These are phyloP conservation scores for Actinopyga echinites DNA, from an alignment of 53 echinoderm and acorn worm species.

Conservation along the genomic window DNA sequence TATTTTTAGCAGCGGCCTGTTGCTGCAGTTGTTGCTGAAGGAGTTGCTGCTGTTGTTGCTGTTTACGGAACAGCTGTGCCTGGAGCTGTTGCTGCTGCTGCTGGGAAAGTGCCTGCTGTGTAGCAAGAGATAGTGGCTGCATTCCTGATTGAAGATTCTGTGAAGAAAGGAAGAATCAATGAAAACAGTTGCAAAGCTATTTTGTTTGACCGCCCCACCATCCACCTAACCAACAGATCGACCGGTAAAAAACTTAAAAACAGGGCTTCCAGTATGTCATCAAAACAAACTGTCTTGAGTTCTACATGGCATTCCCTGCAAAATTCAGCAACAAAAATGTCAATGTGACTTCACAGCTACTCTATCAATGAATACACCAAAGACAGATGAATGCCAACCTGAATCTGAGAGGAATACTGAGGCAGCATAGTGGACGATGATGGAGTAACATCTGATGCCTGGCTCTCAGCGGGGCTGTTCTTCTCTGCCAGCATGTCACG, in stretches of 20 bases:
- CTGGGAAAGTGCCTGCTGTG: slow-evolving; percentile 1
- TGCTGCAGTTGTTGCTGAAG: slow-evolving; percentile 50
- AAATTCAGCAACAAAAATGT: no score
- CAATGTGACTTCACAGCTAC: no score
- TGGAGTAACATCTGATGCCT: slow-evolving; percentile 12
- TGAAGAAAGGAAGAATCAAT: not conserved
- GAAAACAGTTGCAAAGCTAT: no score
- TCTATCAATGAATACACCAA: slow-evolving; percentile 1
- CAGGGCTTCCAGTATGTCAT: no score
- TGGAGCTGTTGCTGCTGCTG: slow-evolving; percentile 54
- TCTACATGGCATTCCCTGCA: no score
- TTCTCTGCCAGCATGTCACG: slow-evolving; percentile 14
- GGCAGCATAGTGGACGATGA: not conserved
- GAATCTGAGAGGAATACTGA: slow-evolving; percentile 3
- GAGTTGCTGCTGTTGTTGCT: slow-evolving; percentile 76
- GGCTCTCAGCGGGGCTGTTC: not conserved
- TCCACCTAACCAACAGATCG: no score
- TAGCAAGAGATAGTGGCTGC: slow-evolving; percentile 3
- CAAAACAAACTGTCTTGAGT: no score
- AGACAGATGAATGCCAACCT: not conserved
- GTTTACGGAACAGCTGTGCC: slow-evolving; percentile 58
- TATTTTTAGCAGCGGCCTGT: slow-evolving; percentile 38
- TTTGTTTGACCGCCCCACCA: no score
- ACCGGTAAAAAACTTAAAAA: no score
- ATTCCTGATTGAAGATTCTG: slow-evolving; percentile 8